Base-by-base conservation (phyloP, 2,888 invertebrate genomes). In the Drosophila limbata region DNA sequence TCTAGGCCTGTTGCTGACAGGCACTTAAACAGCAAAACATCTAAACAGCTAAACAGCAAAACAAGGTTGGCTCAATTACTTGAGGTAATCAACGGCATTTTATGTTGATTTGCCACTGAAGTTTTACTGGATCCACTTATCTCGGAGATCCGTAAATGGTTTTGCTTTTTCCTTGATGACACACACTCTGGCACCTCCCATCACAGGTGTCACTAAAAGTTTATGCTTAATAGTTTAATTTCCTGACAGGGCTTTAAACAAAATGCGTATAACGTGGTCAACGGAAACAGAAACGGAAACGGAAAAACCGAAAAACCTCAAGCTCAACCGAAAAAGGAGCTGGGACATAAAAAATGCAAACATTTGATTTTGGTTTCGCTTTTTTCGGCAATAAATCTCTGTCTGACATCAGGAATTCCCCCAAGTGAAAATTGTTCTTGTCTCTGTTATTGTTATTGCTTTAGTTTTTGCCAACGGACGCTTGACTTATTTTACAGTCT, bases 171-270 rank as follows among this genome's bases (percentile, higher is more conserved):
- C 53, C 69, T 37, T 77, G 76, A 86, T 75, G 84, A 72, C 33
- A 39, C 31, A 57, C 64, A 76, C 8, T 44, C 6, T 19, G 69
- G 57, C 73, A 73, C 69, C 75, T 75, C 69, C 75, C 73, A 82
- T 69, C 63, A 45, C 45, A 70, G 85, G 60, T 73, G 71, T 51
- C 83, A 87, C 87, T 85, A 85, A 82, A 76, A 84, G 50, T 87
- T 84, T 68, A 77, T 68, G 84, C 39, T 72, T 86, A 84, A 87
- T 84, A 84, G 84, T 84, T 87, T 84, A 84, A 84, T 84, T 87
- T 84, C 85, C 82, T 79, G 69, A 56, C 70, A 50, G 61, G 70
- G 21, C 51, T 73, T 78, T 55, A 35, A 73, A 63, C 19, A 39
- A 63, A 42, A 68, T 52, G 33, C 39, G 51, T 44, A 9, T 28